Base-by-base conservation (phyloP, 2,113 vertebrate species). In the Eurystomus gularis region DNA sequence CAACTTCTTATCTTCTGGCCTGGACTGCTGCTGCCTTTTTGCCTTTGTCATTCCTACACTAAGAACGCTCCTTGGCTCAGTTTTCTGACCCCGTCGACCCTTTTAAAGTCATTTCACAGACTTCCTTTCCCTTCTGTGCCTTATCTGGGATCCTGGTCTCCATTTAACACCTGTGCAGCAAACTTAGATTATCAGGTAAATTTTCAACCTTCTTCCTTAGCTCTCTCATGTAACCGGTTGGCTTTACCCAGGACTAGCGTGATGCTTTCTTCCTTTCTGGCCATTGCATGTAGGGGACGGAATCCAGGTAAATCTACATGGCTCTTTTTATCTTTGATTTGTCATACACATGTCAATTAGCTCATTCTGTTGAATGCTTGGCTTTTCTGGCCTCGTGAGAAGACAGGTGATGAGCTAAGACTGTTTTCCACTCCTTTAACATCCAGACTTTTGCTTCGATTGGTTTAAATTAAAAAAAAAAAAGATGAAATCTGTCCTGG, bases 1-100 rank as follows among this genome's bases (percentile, higher is more conserved):
- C 66, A 91, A 39, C 82, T 89, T 82, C 87, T 95, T 94, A 90
- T 93, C 93, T 90, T 51, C 71, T 97, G 78, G 66, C 90, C 90
- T 77, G 90, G 66, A 8, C 84, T 95, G 78, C 93, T 1, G 11
- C 78, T 75, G 70, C n/a, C 78, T 82, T 86, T 95, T 65, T 86
- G 17, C 17, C 64, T 95, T 93, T 96, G 77, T 95, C 83, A 0
- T 86, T 93, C 33, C 54, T 65, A 1, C 78, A 61, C 92, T 80
- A 19, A 52, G 49, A 82, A 66, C 28, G 54, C 82, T 28, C 52
- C 86, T 81, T 12, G 10, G 40, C 95, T 96, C 92, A 42, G 85
- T 90, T 95, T 93, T 61, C 75, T 95, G 90, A 90, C 93, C 95
- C 52, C 8, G 25, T 19, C 37, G 66, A 89, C 87, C 91, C 90